Evolutionary conservation across 2,797 vertebrate species (phyloP).

Genomic region (Pteronotus mesoamericanus): DNA sequence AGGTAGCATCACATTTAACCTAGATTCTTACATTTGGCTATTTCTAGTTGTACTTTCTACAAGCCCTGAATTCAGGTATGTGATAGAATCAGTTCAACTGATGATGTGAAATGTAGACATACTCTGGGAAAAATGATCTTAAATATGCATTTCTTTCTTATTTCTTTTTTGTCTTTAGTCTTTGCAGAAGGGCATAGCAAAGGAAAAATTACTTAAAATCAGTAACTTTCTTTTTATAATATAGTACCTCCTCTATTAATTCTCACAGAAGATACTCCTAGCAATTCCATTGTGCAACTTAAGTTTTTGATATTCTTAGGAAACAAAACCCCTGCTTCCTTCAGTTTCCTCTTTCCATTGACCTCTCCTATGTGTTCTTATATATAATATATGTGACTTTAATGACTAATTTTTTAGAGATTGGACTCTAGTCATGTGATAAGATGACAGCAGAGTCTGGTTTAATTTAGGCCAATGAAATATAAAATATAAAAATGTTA

Average conservation of each 20-base stretch:
- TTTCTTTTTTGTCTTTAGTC: neutral
- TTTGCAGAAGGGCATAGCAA: neutral
- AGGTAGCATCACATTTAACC: neutral
- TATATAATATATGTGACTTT: neutral
- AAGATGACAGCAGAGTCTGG: neutral
- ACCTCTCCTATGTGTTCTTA: neutral
- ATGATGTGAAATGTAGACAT: neutral
- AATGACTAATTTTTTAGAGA: neutral
- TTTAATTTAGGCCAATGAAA: neutral
- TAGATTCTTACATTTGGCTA: neutral
- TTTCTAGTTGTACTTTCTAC: neutral
- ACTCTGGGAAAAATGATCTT: neutral
- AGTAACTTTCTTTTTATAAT: neutral
- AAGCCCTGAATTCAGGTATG: neutral
- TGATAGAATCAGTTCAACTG: constrained; percentile 4
- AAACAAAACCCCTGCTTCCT: neutral
- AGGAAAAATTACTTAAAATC: neutral
- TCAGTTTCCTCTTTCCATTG: neutral
- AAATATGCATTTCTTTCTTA: neutral
- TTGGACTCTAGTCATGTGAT: neutral
- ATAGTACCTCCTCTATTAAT: neutral
- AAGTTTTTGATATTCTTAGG: neutral
- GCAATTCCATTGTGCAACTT: neutral
- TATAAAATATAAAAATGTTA: neutral
- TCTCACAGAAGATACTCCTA: neutral